These are phyloP conservation scores for Heteromurus nitidus DNA, from an alignment of 2,888 invertebrate genomes.

Conservation along the genomic window DNA sequence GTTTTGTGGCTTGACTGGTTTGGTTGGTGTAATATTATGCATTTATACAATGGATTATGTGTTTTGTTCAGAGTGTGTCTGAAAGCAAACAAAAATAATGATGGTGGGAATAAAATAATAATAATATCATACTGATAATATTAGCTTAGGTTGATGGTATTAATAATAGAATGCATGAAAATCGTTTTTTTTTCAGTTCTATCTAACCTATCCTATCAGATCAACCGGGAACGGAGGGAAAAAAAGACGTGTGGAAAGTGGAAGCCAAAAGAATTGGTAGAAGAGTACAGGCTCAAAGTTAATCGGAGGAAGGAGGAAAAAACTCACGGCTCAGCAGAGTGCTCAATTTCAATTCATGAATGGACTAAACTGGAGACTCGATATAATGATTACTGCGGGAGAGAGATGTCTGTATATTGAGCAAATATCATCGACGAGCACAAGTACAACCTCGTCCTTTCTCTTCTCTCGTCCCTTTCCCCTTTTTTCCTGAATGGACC, in stretches of 20 bases:
- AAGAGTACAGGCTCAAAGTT: too few species aligned
- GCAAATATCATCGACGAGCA: too few species aligned
- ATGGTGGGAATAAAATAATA: slow-evolving; percentile 1
- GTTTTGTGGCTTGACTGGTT: neutral
- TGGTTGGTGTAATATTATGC: neutral
- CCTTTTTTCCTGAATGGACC: slow-evolving; percentile 17
- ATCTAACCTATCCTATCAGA: slow-evolving; percentile 51
- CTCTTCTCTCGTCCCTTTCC: neutral
- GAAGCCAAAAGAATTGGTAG: slow-evolving; percentile 17
- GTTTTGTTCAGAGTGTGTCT: slow-evolving; percentile 16
- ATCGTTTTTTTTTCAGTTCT: slow-evolving; percentile 44
- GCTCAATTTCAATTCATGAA: slow-evolving; percentile 57
- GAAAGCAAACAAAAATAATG: slow-evolving; percentile 17
- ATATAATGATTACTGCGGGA: neutral
- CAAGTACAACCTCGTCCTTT: neutral
- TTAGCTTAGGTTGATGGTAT: slow-evolving; percentile 30
- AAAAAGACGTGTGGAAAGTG: slow-evolving; percentile 8
- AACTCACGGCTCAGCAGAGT: slow-evolving; percentile 6
- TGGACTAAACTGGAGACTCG: slow-evolving; percentile 27
- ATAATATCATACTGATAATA: slow-evolving; percentile 23
- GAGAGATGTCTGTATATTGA: neutral
- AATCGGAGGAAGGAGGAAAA: neutral
- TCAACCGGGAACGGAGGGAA: slow-evolving; percentile 22
- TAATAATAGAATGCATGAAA: slow-evolving; percentile 54
- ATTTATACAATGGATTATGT: slow-evolving; percentile 15